Percentiles rank a stretch among this genome's conserved stretches.
Evolutionary conservation across 2,888 invertebrate genomes (phyloP).

Genomic region (Pollenia angustigena): DNA sequence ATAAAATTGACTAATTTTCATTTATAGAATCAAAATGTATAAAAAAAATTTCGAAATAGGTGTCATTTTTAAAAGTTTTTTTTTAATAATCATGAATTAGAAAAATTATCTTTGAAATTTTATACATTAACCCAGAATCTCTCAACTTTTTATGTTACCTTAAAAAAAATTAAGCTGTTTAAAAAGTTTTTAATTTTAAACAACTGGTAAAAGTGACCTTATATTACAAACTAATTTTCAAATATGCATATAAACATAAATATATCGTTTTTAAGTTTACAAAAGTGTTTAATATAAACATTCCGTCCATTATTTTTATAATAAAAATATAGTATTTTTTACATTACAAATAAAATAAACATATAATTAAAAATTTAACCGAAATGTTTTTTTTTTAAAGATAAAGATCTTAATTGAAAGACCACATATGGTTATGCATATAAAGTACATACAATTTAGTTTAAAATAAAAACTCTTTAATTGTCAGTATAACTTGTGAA

Average conservation of each 20-base stretch:
- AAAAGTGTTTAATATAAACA: constrained; percentile 20
- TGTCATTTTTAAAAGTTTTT: too few relatives aligned
- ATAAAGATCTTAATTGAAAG: constrained; percentile 43
- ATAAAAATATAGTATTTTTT: constrained; percentile 25
- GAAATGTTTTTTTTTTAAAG: constrained; percentile 44
- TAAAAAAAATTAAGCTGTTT: neutral
- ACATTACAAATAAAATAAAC: constrained; percentile 30
- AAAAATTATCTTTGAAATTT: too few relatives aligned
- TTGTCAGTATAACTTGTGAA: constrained; percentile 60
- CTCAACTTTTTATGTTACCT: too few relatives aligned
- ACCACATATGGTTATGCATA: constrained; percentile 9
- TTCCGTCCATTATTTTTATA: constrained; percentile 56
- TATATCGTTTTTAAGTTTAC: neutral
- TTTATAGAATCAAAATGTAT: too few relatives aligned
- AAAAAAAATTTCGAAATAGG: too few relatives aligned
- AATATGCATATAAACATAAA: neutral
- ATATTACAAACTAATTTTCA: neutral
- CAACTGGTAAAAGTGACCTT: constrained; percentile 15
- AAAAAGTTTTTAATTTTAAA: neutral
- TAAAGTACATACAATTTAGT: constrained; percentile 16
- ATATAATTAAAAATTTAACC: neutral
- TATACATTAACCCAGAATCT: too few relatives aligned
- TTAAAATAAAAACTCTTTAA: neutral
- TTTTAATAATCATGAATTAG: too few relatives aligned
- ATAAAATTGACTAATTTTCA: neutral